Base-by-base conservation (phyloP, 2,888 invertebrate species). In the Amaurobius ferox region DNA sequence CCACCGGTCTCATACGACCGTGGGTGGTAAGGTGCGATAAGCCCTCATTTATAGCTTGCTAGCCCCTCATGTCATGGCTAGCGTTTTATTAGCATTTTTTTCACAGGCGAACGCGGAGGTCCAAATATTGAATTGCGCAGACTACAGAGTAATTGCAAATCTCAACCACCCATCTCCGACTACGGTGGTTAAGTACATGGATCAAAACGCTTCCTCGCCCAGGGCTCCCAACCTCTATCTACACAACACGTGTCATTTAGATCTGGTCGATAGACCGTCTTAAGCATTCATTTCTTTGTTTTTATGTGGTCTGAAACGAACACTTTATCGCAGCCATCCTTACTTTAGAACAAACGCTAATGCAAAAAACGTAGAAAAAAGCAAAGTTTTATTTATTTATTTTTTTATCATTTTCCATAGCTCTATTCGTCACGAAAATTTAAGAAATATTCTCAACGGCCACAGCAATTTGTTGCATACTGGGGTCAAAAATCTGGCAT, bases 91-190 rank as follows among this genome's bases (percentile, higher is more conserved):
- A 66, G 64, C 76, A 76, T 76, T 81, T 81, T 62, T 70, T 81
- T 81, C 62, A 55, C 39, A 61, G 19, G 28, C 68, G 35, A 83
- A 71, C 83, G 66, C n/a, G 77, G 83, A 76, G 83, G 83, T 77
- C 83, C 68, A 83, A 77, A 83, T 83, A 83, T 83, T 83, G 83
- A 83, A 83, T 83, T 71, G 81, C 11, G 66, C 72, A 44, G 66
- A 79, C 32, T 29, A 28, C 26, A 48, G 73, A 32, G 29, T 73
- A 80, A 80, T 80, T 73, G 67, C 80, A 48, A 79, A 79, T 79
- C 79, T 79, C 70, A 39, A 26, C 35, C 39, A 16, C 13, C 44
- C 40, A 62, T 68, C 68, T 44, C 23, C 13, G 23, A 23, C 39
- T 44, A 30, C 40, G 64, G 40, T 61, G 29, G 39, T 70, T 71